A percentile compares a stretch with the other conserved stretches of the same genome.
Conservation (phyloP, 2,797 vertebrate genomes). For the Helicolenus hilgendorfi region DNA sequence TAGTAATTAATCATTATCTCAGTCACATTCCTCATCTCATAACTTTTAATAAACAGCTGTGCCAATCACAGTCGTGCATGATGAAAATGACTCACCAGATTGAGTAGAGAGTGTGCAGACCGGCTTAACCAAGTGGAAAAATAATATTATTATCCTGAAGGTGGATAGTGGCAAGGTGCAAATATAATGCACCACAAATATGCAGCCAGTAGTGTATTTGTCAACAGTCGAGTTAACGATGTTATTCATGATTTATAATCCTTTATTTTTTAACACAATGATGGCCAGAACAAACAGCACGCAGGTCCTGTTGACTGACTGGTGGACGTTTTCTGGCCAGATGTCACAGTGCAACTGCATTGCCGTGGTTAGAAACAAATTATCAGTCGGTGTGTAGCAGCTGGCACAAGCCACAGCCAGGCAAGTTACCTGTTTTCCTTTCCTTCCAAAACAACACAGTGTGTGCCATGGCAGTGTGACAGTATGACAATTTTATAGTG, state of each 20-base stretch:
- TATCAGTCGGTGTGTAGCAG: conserved; percentile 13
- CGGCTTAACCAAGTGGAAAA: not conserved
- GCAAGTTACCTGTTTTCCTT: conserved; percentile 23
- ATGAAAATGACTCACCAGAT: conserved; percentile 1
- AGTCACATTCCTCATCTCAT: not conserved
- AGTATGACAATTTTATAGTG: conserved; percentile 1
- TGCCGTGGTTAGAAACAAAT: not conserved
- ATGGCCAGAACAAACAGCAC: not conserved
- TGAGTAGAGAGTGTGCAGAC: not conserved
- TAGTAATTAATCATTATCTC: conserved; percentile 29
- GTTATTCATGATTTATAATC: not conserved
- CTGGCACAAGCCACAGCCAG: not conserved
- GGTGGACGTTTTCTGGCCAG: not conserved
- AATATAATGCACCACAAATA: not conserved
- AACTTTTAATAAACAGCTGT: conserved; percentile 32
- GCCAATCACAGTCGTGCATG: not conserved
- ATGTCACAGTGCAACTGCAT: not conserved
- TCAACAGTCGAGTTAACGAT: not conserved
- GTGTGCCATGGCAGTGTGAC: not conserved
- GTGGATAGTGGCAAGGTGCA: not conserved
- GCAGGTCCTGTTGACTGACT: not conserved
- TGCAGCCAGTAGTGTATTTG: not conserved
- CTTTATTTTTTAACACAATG: not conserved
- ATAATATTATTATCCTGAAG: conserved; percentile 5
- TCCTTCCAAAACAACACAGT: conserved; percentile 1